Evolutionary conservation across 2,888 invertebrate species (phyloP), one percentile per base, ranked within the genome.

Genomic region (Sepioteuthis lessoniana): DNA sequence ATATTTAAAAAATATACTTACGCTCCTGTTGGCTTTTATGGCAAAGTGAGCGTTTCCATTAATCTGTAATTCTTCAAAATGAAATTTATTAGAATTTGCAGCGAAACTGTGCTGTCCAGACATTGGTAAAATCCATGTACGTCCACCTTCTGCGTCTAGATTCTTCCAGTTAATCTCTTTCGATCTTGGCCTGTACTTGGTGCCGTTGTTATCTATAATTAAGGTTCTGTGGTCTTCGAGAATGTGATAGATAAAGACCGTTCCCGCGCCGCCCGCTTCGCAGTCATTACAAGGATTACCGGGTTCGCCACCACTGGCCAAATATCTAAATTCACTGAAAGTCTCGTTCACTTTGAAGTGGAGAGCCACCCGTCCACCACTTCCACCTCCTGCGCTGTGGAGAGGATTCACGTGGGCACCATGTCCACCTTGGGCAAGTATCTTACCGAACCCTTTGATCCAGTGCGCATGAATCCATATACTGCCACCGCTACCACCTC

Each of bases 11-110:
- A 96, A 96, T 46, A 96, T 93, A 0, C 95, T 95, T 28, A 96
- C 95, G 94, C 95, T 95, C 42, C 94, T 92, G 46, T 37, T 76
- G 37, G 94, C 93, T 25, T 94, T 91, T 21, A 96, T 94, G 19
- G 96, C 96, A 31, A 96, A 93, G 76, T 96, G 96, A 16, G 95
- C 96, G 94, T 96, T 96, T 13, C 96, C 96, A 93, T 95, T 96
- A 46, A 96, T 95, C 95, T 96, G 96, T 35, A 96, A 94, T 93
- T 96, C 96, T 93, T 96, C 96, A 94, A 96, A 96, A 38, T 95
- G 94, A 93, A 95, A 96, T 0, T 94, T 91, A 94, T 94, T 95
- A 0, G 94, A 90, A n/a, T 94, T 95, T 46, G 93, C 95, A 31
- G 96, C 96, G 94, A 96, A 95, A 16, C 94, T 94, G 94, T 96